A percentile compares a stretch with the other conserved stretches of the same genome.
Conservation (phyloP, 2,888 invertebrate species). For the Sericinus montela region DNA sequence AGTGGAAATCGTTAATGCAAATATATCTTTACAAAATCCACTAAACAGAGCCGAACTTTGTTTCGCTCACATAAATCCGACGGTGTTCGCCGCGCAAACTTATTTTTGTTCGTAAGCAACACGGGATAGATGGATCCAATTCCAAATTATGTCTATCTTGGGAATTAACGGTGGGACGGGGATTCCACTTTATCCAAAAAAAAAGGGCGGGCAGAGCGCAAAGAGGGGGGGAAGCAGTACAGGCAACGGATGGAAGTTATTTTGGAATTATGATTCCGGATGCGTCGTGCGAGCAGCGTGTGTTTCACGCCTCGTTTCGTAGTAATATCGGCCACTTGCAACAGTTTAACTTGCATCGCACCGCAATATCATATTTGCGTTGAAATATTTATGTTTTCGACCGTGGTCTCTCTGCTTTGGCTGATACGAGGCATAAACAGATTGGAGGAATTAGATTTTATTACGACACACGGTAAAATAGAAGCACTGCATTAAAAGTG, state of each 20-base stretch:
- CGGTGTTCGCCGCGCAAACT: slow-evolving; percentile 55
- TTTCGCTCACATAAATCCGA: slow-evolving; percentile 67
- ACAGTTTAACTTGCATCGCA: slow-evolving; percentile 51
- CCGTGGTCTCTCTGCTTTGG: slow-evolving; percentile 4
- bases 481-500: too few relatives aligned
- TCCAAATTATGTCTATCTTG: slow-evolving; percentile 81
- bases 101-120: slow-evolving; percentile 73
- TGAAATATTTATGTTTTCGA: slow-evolving; percentile 31
- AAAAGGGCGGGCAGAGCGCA: slow-evolving; percentile 49
- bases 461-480: not conserved
- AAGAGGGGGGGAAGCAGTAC: slow-evolving; percentile 30
- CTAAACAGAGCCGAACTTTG: slow-evolving; percentile 31
- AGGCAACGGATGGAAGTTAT: slow-evolving; percentile 68
- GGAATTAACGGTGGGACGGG: slow-evolving; percentile 77
- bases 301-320: slow-evolving; percentile 75
- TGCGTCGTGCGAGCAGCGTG: slow-evolving; percentile 66
- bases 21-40: not conserved
- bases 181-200: slow-evolving; percentile 76
- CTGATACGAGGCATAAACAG: slow-evolving; percentile 10
- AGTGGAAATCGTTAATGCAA: slow-evolving; percentile 2
- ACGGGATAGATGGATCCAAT: slow-evolving; percentile 80
- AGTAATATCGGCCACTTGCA: slow-evolving; percentile 63
- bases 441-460: slow-evolving; percentile 8
- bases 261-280: slow-evolving; percentile 79
- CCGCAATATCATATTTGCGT: slow-evolving; percentile 39